phyloP scores from a whole-genome alignment of 2,113 vertebrate genomes.

The Lepisosteus oculatus region DNA sequence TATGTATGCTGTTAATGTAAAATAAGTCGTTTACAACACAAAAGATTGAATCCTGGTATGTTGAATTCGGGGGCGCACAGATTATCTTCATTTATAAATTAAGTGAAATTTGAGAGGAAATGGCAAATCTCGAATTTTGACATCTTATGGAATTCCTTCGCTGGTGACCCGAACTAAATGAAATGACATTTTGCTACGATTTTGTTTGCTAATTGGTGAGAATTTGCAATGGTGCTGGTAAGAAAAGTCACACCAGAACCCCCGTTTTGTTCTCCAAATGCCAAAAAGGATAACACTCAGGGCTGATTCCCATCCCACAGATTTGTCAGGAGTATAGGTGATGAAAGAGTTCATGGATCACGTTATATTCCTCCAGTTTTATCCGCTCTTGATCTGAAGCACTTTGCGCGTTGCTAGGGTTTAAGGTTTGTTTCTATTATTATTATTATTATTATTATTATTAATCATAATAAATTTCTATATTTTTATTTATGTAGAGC shows the following conservation, averaged over 20 bases:
- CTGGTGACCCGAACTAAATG: slow-evolving; percentile 53
- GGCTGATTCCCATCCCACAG: slow-evolving; percentile 22
- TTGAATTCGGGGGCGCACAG: no score
- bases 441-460: slow-evolving; percentile 1
- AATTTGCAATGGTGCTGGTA: slow-evolving; percentile 35
- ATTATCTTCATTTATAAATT: no score
- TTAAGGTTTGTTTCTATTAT: not conserved
- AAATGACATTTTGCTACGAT: slow-evolving; percentile 42
- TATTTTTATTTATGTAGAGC: no score
- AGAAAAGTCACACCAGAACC: slow-evolving; percentile 35
- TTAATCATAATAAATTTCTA: not conserved
- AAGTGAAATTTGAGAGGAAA: no score
- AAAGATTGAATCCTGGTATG: no score
- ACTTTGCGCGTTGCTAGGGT: slow-evolving; percentile 1
- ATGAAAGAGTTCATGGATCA: slow-evolving; percentile 30
- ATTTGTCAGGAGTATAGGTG: slow-evolving; percentile 26
- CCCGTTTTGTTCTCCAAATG: slow-evolving; percentile 21
- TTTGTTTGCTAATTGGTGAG: slow-evolving; percentile 45
- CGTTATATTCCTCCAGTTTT: slow-evolving; percentile 17
- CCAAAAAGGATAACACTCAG: slow-evolving; percentile 30
- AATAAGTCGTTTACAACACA: no score
- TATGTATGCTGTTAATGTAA: no score
- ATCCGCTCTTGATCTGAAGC: slow-evolving; percentile 10
- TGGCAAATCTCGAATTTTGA: no score
- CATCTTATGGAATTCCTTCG: slow-evolving; percentile 38